Evolutionary conservation across 2,888 invertebrate species (phyloP).

Genomic region (Folsomia candida): DNA sequence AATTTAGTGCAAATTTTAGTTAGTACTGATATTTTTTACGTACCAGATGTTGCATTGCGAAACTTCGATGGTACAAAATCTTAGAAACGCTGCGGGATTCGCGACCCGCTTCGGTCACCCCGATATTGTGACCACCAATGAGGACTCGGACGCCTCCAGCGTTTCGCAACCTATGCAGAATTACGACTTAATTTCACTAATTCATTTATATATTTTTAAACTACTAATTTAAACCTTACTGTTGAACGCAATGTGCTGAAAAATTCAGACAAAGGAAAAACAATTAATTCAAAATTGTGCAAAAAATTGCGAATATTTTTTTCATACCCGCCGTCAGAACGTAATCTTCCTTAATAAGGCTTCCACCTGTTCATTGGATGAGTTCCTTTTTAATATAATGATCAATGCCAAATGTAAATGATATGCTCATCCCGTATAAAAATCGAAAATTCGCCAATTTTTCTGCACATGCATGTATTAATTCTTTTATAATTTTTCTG

Average conservation of each 20-base stretch:
- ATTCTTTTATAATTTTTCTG: no score
- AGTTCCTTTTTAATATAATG: no score
- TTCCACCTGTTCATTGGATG: no score
- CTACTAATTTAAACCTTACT: conserved; percentile 20
- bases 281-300: background rate
- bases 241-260: conserved; percentile 32
- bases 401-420: no score
- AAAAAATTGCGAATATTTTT: conserved; percentile 49
- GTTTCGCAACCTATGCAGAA: conserved; percentile 21
- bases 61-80: conserved; percentile 77
- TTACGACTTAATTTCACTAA: background rate
- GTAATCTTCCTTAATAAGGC: conserved; percentile 73
- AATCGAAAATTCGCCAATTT: no score
- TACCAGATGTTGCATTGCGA: conserved; percentile 77
- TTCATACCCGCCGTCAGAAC: conserved; percentile 83
- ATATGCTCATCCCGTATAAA: no score
- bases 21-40: conserved; percentile 43
- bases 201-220: background rate
- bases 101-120: conserved; percentile 70
- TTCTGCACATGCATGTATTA: no score
- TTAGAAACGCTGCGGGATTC: conserved; percentile 75
- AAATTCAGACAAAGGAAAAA: background rate
- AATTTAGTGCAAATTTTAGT: background rate
- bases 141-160: conserved; percentile 68
- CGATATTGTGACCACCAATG: conserved; percentile 77